phyloP scores from a whole-genome alignment of 2,888 invertebrate genomes.

The Platycheirus albimanus region DNA sequence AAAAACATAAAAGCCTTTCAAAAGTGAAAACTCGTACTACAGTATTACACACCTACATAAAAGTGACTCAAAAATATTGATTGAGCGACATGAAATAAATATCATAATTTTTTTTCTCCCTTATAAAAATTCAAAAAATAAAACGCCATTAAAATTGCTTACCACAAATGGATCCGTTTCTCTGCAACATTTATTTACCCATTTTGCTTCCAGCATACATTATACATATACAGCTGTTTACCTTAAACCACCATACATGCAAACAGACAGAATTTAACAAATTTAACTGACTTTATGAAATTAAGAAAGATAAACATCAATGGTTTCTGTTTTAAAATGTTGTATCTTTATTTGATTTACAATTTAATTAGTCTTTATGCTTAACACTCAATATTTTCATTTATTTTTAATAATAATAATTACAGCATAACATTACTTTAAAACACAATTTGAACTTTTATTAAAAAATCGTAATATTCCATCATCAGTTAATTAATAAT shows the following conservation, averaged over 20 bases:
- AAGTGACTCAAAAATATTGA: too few species aligned
- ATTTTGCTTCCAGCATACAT: not conserved
- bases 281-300: not conserved
- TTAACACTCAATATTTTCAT: slow-evolving; percentile 71
- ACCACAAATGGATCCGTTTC: not conserved
- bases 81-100: too few species aligned
- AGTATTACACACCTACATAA: too few species aligned
- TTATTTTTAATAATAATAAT: slow-evolving; percentile 59
- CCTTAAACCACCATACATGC: not conserved
- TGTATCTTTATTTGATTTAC: slow-evolving; percentile 67
- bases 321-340: slow-evolving; percentile 44
- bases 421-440: slow-evolving; percentile 69
- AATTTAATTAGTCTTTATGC: slow-evolving; percentile 71
- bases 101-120: too few species aligned
- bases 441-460: slow-evolving; percentile 73
- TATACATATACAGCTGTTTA: not conserved
- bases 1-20: too few species aligned
- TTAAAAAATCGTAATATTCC: slow-evolving; percentile 69
- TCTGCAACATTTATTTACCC: not conserved
- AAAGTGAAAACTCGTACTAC: too few species aligned
- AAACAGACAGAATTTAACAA: not conserved
- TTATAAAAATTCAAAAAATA: not conserved
- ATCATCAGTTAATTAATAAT: slow-evolving; percentile 59
- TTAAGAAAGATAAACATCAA: not conserved
- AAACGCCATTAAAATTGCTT: not conserved